Conservation (phyloP, 1,140 invertebrate genomes). For the Eumaeus atala region DNA sequence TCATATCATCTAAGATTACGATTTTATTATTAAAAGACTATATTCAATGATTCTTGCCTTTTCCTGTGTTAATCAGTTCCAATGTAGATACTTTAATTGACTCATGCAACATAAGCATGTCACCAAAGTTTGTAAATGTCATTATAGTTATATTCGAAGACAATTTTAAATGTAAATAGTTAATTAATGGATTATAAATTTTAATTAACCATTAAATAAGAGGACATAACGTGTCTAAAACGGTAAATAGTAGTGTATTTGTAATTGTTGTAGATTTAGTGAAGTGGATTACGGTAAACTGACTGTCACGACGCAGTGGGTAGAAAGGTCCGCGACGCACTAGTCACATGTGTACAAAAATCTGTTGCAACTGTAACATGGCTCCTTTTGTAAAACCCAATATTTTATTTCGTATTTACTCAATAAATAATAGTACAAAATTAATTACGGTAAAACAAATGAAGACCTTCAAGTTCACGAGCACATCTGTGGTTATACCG, state of each 20-base stretch:
- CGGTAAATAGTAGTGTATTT: slow-evolving; percentile 71
- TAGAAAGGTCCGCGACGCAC: slow-evolving; percentile 51
- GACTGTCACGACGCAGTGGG: slow-evolving; percentile 37
- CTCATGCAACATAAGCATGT: slow-evolving; percentile 64
- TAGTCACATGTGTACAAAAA: slow-evolving; percentile 45
- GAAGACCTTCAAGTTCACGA: slow-evolving; percentile 1
- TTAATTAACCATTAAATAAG: slow-evolving; percentile 62
- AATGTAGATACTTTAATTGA: slow-evolving; percentile 55
- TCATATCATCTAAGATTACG: slow-evolving; percentile 38
- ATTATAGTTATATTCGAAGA: slow-evolving; percentile 69
- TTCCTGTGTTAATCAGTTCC: slow-evolving; percentile 41
- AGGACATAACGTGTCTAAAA: slow-evolving; percentile 68
- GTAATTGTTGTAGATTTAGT: slow-evolving; percentile 72
- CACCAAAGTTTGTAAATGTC: slow-evolving; percentile 74
- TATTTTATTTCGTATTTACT: neutral
- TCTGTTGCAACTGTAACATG: neutral
- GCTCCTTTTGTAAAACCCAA: neutral
- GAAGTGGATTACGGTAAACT: slow-evolving; percentile 47
- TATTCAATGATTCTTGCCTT: slow-evolving; percentile 35
- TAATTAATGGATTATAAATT: slow-evolving; percentile 62
- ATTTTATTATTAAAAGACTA: slow-evolving; percentile 34
- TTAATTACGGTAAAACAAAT: slow-evolving; percentile 10
- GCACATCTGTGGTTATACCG: slow-evolving; percentile 1
- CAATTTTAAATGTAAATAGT: slow-evolving; percentile 72
- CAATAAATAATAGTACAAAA: neutral